These are phyloP conservation scores for Rhagium mordax DNA, from an alignment of 2,888 invertebrate species.

Conservation along the genomic window DNA sequence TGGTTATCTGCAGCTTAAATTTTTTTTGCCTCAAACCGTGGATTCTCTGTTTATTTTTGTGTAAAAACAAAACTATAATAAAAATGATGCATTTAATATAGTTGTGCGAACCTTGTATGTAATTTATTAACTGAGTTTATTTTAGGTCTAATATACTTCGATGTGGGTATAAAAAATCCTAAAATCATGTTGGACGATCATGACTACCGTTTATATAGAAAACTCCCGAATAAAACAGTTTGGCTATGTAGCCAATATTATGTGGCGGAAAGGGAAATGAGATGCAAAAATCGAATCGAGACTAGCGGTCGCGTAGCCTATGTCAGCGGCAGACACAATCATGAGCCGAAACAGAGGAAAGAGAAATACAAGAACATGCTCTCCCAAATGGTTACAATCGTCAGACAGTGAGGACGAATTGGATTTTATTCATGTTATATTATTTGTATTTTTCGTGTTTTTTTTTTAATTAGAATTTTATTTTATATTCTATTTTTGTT, in stretches of 20 bases:
- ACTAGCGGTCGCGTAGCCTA: constrained; percentile 53
- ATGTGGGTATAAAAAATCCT: constrained; percentile 54
- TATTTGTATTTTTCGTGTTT: background rate
- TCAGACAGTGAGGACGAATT: constrained; percentile 40
- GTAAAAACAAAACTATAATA: no score
- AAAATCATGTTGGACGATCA: constrained; percentile 53
- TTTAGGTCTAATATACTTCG: constrained; percentile 53
- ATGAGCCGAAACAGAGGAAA: constrained; percentile 49
- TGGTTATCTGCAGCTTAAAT: no score
- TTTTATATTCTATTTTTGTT: background rate
- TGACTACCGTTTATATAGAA: constrained; percentile 51
- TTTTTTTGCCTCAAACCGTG: no score
- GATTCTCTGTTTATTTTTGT: no score
- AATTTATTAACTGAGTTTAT: constrained; percentile 20
- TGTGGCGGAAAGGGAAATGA: constrained; percentile 37
- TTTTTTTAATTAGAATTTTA: background rate
- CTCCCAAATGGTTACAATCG: constrained; percentile 53
- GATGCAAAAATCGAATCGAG: constrained; percentile 55
- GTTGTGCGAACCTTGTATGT: no score
- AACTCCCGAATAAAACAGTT: constrained; percentile 47
- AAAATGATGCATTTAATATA: no score
- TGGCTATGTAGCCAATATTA: constrained; percentile 55
- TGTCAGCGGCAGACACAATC: constrained; percentile 56
- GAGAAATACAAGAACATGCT: constrained; percentile 55
- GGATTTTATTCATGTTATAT: background rate